A percentile compares a stretch with the other conserved stretches of the same genome.
These are phyloP conservation scores for Penaeus japonicus DNA, from an alignment of 1,140 invertebrate species.

Conservation along the genomic window DNA sequence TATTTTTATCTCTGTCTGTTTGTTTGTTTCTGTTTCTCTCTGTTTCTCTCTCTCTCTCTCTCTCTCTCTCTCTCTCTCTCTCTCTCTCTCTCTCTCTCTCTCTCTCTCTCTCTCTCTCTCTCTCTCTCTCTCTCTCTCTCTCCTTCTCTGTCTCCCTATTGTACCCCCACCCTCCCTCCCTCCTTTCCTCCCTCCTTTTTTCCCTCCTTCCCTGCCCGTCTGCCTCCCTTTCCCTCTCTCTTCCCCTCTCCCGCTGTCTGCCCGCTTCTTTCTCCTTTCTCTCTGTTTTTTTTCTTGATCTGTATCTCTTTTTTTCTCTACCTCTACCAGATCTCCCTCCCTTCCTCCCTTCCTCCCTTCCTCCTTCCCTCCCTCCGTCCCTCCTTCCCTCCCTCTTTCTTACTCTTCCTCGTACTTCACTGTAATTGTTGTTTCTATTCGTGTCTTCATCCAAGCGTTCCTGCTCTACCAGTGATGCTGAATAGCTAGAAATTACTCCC, in stretches of 20 bases:
- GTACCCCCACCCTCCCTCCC: neutral
- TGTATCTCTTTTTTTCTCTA: neutral
- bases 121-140: neutral
- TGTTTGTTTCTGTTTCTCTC: neutral
- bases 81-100: neutral
- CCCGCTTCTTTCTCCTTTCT: no score
- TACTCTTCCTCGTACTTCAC: neutral
- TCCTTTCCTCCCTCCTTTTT: neutral
- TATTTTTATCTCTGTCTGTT: neutral
- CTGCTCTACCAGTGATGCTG: no score
- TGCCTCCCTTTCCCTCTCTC: neutral
- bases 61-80: constrained; percentile 1
- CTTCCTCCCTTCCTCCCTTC: neutral
- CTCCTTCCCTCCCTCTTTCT: neutral
- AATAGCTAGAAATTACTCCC: no score
- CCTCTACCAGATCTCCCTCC: neutral
- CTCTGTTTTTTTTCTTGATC: neutral
- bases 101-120: neutral
- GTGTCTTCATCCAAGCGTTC: no score
- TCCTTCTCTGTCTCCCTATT: neutral
- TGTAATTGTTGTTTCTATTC: no score
- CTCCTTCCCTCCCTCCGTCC: neutral
- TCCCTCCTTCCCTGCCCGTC: neutral
- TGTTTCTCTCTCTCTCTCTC: neutral
- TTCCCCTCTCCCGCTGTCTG: neutral